Evolutionary conservation across 2,113 vertebrate species (phyloP), one percentile per base, ranked within the genome.

Genomic region (Panthera leo): DNA sequence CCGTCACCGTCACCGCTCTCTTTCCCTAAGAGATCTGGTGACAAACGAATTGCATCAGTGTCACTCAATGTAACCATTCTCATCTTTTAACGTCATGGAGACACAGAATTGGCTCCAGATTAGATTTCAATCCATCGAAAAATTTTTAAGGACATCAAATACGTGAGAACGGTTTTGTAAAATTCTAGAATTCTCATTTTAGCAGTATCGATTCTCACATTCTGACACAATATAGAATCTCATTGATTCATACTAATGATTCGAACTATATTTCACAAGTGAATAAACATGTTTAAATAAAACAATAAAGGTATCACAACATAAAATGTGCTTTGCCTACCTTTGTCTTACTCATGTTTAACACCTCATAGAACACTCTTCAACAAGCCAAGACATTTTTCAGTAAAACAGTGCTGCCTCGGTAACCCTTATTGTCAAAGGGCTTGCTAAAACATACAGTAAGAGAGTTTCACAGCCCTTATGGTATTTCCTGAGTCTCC

Each of bases 151-250:
- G 85, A 53, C 71, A 86, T 39, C 85, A 53, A 63, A 48, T 48
- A 45, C 48, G 29, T 67, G 65, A 55, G 34, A 95, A 83, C 5
- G 29, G 70, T 13, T 84, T 27, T 70, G 91, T 61, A 68, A 80
- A 96, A 94, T 71, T 89, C 68, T 19, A 71, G 48, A 95, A 89
- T 39, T 93, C 84, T 88, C n/a, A 73, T 39, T 85, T 48, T 18
- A 94, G 18, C 63, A 86, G 34, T 34, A 42, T 31, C 75, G 48
- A 85, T 29, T 53, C 45, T 63, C 78, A 78, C 11, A 88, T 10
- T 71, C 34, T 92, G 68, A 83, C 27, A 84, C 29, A 80, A 61
- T 1, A 58, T 0, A 84, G 48, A 87, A 53, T 85, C 58, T 88
- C n/a, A 86, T 0, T 76, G 67, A 95, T 23, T 92, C n/a, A 53